phyloP scores from a whole-genome alignment of 2,113 vertebrate species.

The Petromus typicus region DNA sequence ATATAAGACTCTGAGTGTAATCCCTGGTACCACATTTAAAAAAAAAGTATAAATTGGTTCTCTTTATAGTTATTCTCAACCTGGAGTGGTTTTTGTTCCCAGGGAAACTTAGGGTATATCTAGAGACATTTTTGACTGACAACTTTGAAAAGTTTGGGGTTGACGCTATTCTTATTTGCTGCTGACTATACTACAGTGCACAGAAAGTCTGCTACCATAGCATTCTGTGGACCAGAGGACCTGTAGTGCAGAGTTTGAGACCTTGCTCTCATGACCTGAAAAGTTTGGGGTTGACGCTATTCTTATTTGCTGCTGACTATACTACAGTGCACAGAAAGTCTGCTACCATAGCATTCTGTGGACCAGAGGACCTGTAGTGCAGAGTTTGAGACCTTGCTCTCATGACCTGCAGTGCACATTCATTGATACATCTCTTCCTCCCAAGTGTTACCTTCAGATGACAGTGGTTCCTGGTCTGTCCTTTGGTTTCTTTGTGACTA shows the following conservation, averaged over 20 bases:
- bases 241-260: background rate
- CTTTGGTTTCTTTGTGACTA: background rate
- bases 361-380: too few species aligned
- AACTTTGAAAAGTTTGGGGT: background rate
- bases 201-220: background rate
- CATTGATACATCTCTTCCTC: background rate
- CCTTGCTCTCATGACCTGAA: background rate
- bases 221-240: too few species aligned
- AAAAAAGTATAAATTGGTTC: background rate
- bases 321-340: background rate
- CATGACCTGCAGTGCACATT: background rate
- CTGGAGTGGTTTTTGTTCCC: background rate
- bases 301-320: background rate
- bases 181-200: fast-evolving
- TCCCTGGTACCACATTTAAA: too few species aligned
- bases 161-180: background rate
- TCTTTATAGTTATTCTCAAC: background rate
- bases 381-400: background rate
- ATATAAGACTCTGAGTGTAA: too few species aligned
- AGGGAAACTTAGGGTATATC: background rate
- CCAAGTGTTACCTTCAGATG: background rate
- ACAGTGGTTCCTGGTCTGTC: background rate
- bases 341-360: background rate
- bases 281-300: background rate
- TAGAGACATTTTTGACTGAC: background rate